Conservation (phyloP, 37 sponge, comb jelly and placozoan species). For the Eunapius fragilis region DNA sequence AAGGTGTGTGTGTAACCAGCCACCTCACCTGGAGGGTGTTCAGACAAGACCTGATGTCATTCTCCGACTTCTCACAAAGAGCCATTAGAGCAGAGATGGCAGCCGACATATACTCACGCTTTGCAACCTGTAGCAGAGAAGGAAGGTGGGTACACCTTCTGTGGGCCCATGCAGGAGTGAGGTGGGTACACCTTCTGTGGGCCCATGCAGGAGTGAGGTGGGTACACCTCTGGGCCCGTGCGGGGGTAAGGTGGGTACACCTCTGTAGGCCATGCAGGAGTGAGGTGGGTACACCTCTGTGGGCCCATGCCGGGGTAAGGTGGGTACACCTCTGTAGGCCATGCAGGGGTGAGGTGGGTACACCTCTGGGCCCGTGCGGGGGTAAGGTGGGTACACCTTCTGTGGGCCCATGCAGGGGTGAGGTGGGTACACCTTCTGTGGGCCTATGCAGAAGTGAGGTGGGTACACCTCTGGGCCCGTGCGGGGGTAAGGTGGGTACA, state of each 20-base stretch:
- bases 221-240: no score
- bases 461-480: background rate
- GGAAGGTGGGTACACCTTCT: background rate
- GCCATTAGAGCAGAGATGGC: constrained; percentile 84
- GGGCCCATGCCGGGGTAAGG: no score
- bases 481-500: background rate
- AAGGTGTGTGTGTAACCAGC: no score
- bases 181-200: background rate
- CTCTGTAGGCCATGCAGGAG: no score
- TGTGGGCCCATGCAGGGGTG: no score
- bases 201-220: background rate
- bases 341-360: no score
- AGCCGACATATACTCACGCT: constrained; percentile 73
- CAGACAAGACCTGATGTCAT: constrained; percentile 95
- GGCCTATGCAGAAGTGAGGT: background rate
- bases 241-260: background rate
- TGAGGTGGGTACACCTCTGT: background rate
- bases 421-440: background rate
- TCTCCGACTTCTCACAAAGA: constrained; percentile 94
- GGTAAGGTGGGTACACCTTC: background rate
- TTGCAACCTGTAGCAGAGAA: constrained; percentile 43
- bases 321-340: background rate
- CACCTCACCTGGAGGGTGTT: constrained; percentile 89
- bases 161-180: no score
- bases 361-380: no score